Percentiles rank a stretch among this genome's conserved stretches.
phyloP scores from a whole-genome alignment of 2,888 invertebrate species.

The Hemistola chrysoprasaria region DNA sequence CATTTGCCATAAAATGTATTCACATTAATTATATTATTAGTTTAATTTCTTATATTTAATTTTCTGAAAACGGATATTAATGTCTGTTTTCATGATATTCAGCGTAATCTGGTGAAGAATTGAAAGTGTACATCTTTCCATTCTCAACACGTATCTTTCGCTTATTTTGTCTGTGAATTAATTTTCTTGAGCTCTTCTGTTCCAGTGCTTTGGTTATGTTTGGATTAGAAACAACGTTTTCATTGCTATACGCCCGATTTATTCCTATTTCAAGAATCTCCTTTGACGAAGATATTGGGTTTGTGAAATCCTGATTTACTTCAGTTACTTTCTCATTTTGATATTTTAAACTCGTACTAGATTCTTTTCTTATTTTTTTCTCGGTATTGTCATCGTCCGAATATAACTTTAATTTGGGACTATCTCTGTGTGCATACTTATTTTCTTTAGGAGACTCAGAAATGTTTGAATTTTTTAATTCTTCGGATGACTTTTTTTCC shows the following conservation, averaged over 20 bases:
- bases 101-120: constrained; percentile 38
- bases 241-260: constrained; percentile 4
- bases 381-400: too few species aligned
- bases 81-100: constrained; percentile 43
- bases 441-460: too few species aligned
- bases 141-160: constrained; percentile 32
- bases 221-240: not conserved
- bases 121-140: constrained; percentile 29
- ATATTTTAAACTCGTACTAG: not conserved
- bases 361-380: constrained; percentile 7
- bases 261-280: constrained; percentile 11
- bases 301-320: not conserved
- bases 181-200: too few species aligned
- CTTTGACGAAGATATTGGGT: constrained; percentile 4
- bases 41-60: too few species aligned
- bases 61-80: too few species aligned
- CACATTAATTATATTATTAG: too few species aligned
- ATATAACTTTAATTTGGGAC: too few species aligned
- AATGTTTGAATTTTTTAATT: too few species aligned
- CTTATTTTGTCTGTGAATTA: constrained; percentile 1
- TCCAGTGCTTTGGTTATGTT: not conserved
- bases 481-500: not conserved
- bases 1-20: too few species aligned
- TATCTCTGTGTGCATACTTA: too few species aligned
- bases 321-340: not conserved